phyloP scores from a whole-genome alignment of 2,113 vertebrate genomes.

The Nothoprocta perdicaria region DNA sequence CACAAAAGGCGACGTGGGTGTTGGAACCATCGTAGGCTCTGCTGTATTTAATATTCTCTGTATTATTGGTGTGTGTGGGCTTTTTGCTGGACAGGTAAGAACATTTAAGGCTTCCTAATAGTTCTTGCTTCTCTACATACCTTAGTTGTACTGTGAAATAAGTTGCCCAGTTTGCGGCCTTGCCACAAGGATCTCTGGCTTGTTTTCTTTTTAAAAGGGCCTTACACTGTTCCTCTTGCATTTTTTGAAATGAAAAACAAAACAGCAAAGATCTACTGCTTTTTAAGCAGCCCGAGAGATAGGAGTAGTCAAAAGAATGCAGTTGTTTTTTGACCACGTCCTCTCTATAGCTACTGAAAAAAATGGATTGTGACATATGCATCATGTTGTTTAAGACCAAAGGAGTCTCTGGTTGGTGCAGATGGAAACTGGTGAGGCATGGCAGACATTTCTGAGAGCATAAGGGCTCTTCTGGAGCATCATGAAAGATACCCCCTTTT shows the following conservation, averaged over 20 bases:
- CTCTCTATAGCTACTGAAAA: background rate
- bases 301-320: slow-evolving; percentile 17
- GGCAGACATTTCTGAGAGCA: background rate
- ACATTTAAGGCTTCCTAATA: background rate
- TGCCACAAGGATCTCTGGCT: background rate
- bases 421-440: background rate
- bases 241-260: background rate
- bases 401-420: background rate
- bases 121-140: background rate
- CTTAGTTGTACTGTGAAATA: background rate
- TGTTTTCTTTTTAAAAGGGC: background rate
- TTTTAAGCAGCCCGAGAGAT: background rate
- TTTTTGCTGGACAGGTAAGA: slow-evolving; percentile 93
- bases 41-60: slow-evolving; percentile 98
- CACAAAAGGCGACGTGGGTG: slow-evolving; percentile 96
- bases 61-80: slow-evolving; percentile 96
- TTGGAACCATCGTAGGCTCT: slow-evolving; percentile 97
- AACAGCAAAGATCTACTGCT: background rate
- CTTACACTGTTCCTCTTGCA: background rate
- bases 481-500: background rate
- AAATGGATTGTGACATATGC: background rate
- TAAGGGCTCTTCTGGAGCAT: background rate
- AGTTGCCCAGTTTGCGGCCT: background rate
- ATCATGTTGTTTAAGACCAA: background rate
- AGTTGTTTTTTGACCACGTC: background rate